These are phyloP conservation scores for Dicrostonyx torquatus DNA, from an alignment of 2,797 vertebrate species.

Conservation along the genomic window DNA sequence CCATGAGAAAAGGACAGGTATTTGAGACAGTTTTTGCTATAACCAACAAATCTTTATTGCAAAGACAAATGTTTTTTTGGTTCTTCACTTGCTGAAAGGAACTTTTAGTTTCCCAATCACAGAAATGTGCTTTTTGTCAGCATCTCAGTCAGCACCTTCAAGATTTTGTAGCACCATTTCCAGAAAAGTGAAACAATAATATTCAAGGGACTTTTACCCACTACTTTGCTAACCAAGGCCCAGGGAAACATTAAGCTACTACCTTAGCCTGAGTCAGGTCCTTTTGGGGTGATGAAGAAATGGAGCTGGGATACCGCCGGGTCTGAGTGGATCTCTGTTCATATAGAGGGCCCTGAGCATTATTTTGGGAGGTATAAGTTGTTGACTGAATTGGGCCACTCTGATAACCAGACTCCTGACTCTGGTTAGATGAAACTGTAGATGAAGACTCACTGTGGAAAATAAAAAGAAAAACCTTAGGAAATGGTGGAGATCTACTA, in stretches of 20 bases:
- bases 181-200: conserved; percentile 36
- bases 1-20: conserved; percentile 28
- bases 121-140: conserved; percentile 24
- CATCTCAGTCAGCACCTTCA: conserved; percentile 20
- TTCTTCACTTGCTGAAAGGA: conserved; percentile 6
- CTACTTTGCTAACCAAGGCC: conserved; percentile 19
- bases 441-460: conserved; percentile 91
- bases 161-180: conserved; percentile 45
- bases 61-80: conserved; percentile 61
- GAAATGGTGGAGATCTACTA: not conserved
- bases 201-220: conserved; percentile 1
- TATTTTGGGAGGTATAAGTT: conserved; percentile 90
- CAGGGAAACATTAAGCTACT: conserved; percentile 41
- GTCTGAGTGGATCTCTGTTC: conserved; percentile 96
- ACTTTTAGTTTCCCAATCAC: conserved; percentile 56
- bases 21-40: conserved; percentile 38
- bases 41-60: conserved; percentile 29
- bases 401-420: conserved; percentile 91
- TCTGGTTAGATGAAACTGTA: conserved; percentile 92
- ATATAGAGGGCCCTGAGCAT: conserved; percentile 94
- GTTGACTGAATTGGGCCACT: conserved; percentile 88
- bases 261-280: conserved; percentile 96
- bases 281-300: conserved; percentile 96
- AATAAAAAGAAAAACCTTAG: conserved; percentile 59
- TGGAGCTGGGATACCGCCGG: conserved; percentile 93